These are phyloP conservation scores for Petrocephalus zakoni DNA, from an alignment of 2,113 vertebrate species.

Conservation along the genomic window DNA sequence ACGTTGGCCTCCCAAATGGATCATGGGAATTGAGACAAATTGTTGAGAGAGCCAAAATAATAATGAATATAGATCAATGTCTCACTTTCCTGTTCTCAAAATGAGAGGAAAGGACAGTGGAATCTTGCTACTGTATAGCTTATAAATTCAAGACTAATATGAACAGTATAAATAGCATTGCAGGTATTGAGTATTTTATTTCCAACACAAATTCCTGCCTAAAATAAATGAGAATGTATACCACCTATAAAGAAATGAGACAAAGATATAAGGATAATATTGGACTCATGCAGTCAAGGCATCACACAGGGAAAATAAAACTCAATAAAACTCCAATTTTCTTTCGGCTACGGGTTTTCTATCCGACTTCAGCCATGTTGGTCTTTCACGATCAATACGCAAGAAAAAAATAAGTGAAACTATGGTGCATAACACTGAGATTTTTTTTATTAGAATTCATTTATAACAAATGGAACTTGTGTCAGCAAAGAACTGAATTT, in stretches of 20 bases:
- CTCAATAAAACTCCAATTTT: slow-evolving; percentile 47
- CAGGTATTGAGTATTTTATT: background rate
- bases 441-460: slow-evolving; percentile 99
- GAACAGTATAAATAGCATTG: background rate
- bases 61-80: background rate
- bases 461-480: slow-evolving; percentile 99
- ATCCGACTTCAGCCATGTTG: slow-evolving; percentile 54
- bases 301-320: slow-evolving; percentile 44
- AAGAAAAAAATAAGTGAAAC: slow-evolving; percentile 63
- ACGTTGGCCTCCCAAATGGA: background rate
- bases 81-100: background rate
- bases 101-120: background rate
- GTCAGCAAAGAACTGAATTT: slow-evolving; percentile 96
- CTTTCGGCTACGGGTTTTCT: slow-evolving; percentile 48
- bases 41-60: background rate
- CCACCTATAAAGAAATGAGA: background rate
- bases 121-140: background rate
- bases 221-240: background rate
- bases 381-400: slow-evolving; percentile 49
- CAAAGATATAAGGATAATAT: background rate
- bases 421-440: slow-evolving; percentile 96
- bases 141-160: background rate
- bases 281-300: background rate
- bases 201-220: background rate
- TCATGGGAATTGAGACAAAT: background rate